Evolutionary conservation across 2,797 vertebrate species (phyloP).

Genomic region (Fratercula arctica): DNA sequence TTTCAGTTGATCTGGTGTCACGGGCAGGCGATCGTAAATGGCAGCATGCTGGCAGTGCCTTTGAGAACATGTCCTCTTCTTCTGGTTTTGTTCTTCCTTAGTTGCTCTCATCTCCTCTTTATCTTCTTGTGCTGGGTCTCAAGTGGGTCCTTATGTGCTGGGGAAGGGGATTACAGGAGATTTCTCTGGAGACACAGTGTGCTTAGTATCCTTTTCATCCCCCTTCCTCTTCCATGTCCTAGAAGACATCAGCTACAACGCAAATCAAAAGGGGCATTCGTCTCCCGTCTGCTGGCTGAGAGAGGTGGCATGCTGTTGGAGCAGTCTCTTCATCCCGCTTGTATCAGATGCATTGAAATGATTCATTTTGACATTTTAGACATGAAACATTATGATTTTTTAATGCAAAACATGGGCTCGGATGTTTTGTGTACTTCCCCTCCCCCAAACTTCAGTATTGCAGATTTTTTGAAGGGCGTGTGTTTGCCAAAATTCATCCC

Average conservation of each 20-base stretch:
- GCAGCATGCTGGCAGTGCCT: rapidly evolving
- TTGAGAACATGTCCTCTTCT: background rate
- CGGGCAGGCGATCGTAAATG: background rate
- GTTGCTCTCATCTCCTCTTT: background rate
- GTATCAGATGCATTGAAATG: background rate
- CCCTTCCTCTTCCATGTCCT: background rate
- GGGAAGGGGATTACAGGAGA: background rate
- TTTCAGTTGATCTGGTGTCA: background rate
- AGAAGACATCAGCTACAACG: background rate
- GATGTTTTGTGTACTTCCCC: background rate
- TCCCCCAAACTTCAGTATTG: background rate
- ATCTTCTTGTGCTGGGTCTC: background rate
- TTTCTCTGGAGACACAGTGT: background rate
- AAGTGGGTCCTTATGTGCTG: background rate
- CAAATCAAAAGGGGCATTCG: background rate
- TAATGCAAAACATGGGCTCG: background rate
- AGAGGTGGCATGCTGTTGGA: background rate
- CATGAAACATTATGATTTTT: background rate
- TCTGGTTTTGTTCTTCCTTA: background rate
- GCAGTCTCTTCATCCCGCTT: background rate
- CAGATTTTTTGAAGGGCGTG: background rate
- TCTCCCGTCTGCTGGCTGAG: rapidly evolving
- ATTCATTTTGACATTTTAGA: constrained; percentile 1
- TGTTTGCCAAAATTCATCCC: background rate
- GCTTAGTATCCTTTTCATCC: background rate